Evolutionary conservation across 1,140 invertebrate genomes (phyloP).

Genomic region (Acyrthosiphon pisum): DNA sequence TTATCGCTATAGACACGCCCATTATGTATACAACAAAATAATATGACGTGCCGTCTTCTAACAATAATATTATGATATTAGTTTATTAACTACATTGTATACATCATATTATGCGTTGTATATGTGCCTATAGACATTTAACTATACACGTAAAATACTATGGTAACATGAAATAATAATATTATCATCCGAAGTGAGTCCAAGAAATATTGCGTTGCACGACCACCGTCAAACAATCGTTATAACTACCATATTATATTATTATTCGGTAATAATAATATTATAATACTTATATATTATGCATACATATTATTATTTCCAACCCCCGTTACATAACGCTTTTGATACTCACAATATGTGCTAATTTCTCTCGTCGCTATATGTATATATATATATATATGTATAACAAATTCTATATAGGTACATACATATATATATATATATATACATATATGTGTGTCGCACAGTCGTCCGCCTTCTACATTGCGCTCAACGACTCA

Average conservation of each 20-base stretch:
- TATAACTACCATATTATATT: no score
- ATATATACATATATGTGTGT: not conserved
- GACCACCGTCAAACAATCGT: not conserved
- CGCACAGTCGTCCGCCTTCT: not conserved
- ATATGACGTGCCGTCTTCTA: not conserved
- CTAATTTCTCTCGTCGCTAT: not conserved
- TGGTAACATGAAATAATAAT: no score
- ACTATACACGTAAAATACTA: no score
- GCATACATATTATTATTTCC: not conserved
- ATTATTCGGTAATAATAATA: no score
- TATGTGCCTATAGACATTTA: not conserved
- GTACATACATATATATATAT: not conserved
- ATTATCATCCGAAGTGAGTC: no score
- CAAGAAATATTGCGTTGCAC: not conserved
- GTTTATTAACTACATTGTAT: no score
- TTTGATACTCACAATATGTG: constrained; percentile 32
- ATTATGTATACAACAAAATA: not conserved
- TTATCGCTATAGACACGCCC: not conserved
- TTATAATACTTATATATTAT: no score
- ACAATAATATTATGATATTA: not conserved
- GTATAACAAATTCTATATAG: not conserved
- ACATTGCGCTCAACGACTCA: not conserved
- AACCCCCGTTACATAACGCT: not conserved
- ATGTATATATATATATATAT: constrained; percentile 12
- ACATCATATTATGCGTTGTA: no score